Percentiles rank a stretch among this genome's conserved stretches.
phyloP scores from a whole-genome alignment of 2,113 vertebrate genomes.

The Butastur rufipennis region DNA sequence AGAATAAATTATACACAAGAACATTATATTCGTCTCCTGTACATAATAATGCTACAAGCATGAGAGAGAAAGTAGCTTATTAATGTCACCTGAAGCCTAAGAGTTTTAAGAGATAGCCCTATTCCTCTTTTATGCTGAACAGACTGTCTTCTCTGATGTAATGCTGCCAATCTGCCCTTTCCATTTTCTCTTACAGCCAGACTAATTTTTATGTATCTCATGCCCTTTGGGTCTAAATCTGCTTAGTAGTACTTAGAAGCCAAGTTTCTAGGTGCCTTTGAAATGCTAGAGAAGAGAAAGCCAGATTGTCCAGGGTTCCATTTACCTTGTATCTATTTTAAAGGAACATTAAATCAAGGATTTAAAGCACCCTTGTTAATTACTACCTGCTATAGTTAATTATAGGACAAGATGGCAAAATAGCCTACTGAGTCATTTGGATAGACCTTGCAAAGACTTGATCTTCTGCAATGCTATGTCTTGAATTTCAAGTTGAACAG shows the following conservation, averaged over 20 bases:
- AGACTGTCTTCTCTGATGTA: not conserved
- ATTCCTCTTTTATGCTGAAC: not conserved
- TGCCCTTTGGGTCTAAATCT: slow-evolving; percentile 57
- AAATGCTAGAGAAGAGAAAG: slow-evolving; percentile 28
- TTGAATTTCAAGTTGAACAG: slow-evolving; percentile 13
- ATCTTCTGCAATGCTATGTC: not conserved
- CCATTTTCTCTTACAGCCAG: not conserved
- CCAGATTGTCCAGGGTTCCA: slow-evolving; percentile 22
- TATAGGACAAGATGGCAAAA: slow-evolving; percentile 39
- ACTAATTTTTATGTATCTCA: slow-evolving; percentile 35
- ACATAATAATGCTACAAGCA: not conserved
- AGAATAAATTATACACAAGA: not conserved
- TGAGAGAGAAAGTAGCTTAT: not conserved
- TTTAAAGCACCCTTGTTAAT: slow-evolving; percentile 37
- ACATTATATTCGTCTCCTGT: not conserved
- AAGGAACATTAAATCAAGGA: slow-evolving; percentile 18
- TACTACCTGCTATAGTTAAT: not conserved
- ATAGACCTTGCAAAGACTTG: not conserved
- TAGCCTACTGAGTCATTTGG: not conserved
- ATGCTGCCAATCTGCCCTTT: slow-evolving; percentile 21
- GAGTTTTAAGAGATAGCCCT: not conserved
- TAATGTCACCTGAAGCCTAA: not conserved
- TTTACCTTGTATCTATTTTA: slow-evolving; percentile 21
- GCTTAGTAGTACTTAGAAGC: slow-evolving; percentile 33
- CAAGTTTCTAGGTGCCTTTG: slow-evolving; percentile 59